Evolutionary conservation across 2,797 vertebrate species (phyloP).

Genomic region (Cercopithecus neglectus): DNA sequence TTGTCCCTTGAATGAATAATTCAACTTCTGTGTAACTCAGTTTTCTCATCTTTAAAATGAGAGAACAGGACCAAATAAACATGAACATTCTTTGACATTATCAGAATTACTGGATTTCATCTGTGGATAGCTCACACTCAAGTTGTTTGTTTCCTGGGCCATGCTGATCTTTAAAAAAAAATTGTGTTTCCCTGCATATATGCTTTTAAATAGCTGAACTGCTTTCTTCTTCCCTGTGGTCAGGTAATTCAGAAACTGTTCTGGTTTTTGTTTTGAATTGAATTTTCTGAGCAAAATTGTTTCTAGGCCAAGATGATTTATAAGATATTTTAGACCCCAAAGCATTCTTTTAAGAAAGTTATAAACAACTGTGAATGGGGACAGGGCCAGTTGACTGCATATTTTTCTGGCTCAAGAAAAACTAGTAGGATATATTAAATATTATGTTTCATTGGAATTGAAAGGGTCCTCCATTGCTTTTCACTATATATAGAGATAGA

Average conservation of each 20-base stretch:
- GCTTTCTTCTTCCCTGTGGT: constrained; percentile 52
- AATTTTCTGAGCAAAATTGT: constrained; percentile 70
- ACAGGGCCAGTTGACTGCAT: background rate
- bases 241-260: constrained; percentile 58
- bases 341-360: constrained; percentile 67
- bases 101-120: background rate
- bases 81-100: background rate
- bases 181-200: background rate
- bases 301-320: constrained; percentile 67
- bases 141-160: background rate
- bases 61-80: background rate
- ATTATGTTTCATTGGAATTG: constrained; percentile 32
- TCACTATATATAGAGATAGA: background rate
- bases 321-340: constrained; percentile 67
- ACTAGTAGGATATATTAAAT: constrained; percentile 34
- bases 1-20: background rate
- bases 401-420: constrained; percentile 59
- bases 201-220: background rate
- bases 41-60: constrained; percentile 49
- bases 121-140: background rate
- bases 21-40: constrained; percentile 34
- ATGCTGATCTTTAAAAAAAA: background rate
- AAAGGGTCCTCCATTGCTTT: background rate
- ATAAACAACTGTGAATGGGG: constrained; percentile 54
- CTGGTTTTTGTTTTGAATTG: constrained; percentile 63